Evolutionary conservation across 2,888 invertebrate genomes (phyloP).

Genomic region (Drosophila quinaria): DNA sequence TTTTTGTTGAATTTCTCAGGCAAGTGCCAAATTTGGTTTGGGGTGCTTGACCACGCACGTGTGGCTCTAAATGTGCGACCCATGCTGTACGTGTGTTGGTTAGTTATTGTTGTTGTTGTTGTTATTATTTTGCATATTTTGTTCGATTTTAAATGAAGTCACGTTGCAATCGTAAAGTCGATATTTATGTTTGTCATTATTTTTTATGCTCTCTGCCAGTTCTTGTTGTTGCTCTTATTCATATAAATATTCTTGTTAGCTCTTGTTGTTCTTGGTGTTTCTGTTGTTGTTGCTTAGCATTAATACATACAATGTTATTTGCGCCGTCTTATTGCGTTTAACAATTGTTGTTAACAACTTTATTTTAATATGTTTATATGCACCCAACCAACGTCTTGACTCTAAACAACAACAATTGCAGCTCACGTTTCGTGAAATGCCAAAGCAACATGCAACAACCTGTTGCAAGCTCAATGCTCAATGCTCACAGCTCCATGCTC

Average conservation of each 20-base stretch:
- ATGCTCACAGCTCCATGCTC: neutral
- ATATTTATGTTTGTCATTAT: constrained; percentile 71
- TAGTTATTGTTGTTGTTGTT: constrained; percentile 23
- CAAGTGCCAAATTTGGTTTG: constrained; percentile 79
- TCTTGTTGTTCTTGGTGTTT: constrained; percentile 3
- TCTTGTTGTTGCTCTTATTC: constrained; percentile 35
- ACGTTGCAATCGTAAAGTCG: constrained; percentile 78
- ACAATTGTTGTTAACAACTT: constrained; percentile 79
- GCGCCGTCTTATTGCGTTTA: constrained; percentile 59
- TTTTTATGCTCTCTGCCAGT: constrained; percentile 64
- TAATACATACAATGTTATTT: constrained; percentile 52
- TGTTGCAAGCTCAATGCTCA: constrained; percentile 19
- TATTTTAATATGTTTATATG: constrained; percentile 57
- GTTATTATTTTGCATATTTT: constrained; percentile 78
- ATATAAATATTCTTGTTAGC: constrained; percentile 49
- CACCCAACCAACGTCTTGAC: constrained; percentile 26
- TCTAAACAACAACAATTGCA: constrained; percentile 14
- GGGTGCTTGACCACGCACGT: constrained; percentile 81
- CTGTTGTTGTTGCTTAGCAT: constrained; percentile 27
- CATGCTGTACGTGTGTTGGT: constrained; percentile 54
- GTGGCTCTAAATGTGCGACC: constrained; percentile 67
- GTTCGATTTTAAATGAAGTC: constrained; percentile 83
- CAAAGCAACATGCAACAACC: constrained; percentile 55
- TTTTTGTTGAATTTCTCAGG: constrained; percentile 39
- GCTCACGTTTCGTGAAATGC: constrained; percentile 57